Conservation (phyloP, 2,113 vertebrate species). For the Silurus asotus region DNA sequence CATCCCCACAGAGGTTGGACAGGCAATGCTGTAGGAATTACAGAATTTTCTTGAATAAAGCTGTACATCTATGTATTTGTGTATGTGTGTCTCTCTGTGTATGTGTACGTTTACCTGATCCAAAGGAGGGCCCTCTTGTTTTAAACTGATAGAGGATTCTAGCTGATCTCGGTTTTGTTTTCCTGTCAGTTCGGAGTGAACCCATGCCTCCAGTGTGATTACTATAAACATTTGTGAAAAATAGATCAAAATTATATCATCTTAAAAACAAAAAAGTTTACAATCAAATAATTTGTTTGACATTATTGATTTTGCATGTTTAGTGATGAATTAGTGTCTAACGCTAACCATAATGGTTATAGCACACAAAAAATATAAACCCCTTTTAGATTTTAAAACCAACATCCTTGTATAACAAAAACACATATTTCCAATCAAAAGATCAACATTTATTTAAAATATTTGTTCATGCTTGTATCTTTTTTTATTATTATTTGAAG, state of each 20-base stretch:
- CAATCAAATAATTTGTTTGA: neutral
- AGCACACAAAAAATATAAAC: neutral
- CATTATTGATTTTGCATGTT: neutral
- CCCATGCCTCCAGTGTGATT: slow-evolving; percentile 39
- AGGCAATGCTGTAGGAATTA: slow-evolving; percentile 26
- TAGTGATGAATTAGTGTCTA: neutral
- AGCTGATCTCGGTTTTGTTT: neutral
- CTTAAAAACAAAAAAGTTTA: neutral
- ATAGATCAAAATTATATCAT: neutral
- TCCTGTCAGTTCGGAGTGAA: slow-evolving; percentile 33
- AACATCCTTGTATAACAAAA: neutral
- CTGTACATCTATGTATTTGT: neutral
- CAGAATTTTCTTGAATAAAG: neutral
- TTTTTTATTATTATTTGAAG: neutral
- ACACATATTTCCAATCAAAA: too few species aligned
- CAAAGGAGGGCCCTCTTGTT: neutral
- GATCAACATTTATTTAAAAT: too few species aligned
- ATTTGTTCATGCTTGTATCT: too few species aligned
- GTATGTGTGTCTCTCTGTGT: slow-evolving; percentile 1
- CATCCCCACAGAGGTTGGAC: slow-evolving; percentile 25
- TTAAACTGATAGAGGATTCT: neutral
- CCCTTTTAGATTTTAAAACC: neutral
- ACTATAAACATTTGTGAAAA: slow-evolving; percentile 33
- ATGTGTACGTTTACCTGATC: slow-evolving; percentile 24
- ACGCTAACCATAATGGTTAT: neutral